Percentiles rank a stretch among this genome's conserved stretches.
These are phyloP conservation scores for Oikopleura vanhoeffeni DNA, from an alignment of 23 tunicate species.

Conservation along the genomic window DNA sequence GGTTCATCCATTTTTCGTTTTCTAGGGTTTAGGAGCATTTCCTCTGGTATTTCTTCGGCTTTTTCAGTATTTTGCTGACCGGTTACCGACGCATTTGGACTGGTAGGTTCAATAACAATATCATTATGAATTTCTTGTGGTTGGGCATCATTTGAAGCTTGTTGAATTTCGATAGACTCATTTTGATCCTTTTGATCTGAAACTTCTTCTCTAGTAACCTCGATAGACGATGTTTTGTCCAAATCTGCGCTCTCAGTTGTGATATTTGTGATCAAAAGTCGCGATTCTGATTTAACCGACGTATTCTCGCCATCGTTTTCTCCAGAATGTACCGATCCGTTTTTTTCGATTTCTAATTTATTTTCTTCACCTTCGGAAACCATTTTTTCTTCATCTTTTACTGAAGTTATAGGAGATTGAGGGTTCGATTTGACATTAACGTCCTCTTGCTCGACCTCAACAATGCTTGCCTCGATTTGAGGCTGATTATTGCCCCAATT, in stretches of 20 bases:
- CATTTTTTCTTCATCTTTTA: not conserved
- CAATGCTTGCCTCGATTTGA: too few species aligned
- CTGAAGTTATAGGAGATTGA: not conserved
- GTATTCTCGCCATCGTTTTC: not conserved
- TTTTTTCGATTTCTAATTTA: not conserved
- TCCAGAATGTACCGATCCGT: too few species aligned
- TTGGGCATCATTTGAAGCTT: not conserved
- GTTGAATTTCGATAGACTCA: not conserved
- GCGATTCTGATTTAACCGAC: not conserved
- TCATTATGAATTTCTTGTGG: not conserved
- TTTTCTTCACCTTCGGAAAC: not conserved
- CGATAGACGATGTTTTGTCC: not conserved
- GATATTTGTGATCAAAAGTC: not conserved
- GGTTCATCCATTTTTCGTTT: constrained; percentile 2
- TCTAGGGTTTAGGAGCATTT: not conserved
- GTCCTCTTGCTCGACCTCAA: not conserved
- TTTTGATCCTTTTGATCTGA: not conserved
- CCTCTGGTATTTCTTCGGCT: not conserved
- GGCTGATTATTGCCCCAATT: not conserved
- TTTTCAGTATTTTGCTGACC: not conserved
- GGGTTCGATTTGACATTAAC: not conserved
- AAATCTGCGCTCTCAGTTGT: not conserved
- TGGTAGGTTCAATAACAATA: not conserved
- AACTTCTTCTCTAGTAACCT: not conserved
- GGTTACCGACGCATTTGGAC: not conserved